Percentiles rank a stretch among this genome's conserved stretches.
These are phyloP conservation scores for Phyto melanocephala DNA, from an alignment of 2,888 invertebrate species.

Conservation along the genomic window DNA sequence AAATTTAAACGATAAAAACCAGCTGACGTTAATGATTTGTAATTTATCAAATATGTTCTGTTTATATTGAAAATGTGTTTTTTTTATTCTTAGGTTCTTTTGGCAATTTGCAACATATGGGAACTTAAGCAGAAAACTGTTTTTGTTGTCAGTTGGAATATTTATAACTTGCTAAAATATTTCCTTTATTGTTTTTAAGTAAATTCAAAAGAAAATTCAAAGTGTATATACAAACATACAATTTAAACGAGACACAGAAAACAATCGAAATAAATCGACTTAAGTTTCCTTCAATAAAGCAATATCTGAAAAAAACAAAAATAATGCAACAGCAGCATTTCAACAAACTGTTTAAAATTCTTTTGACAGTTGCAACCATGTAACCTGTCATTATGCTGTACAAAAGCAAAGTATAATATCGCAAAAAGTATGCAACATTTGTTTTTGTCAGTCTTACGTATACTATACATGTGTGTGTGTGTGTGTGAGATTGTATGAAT, in stretches of 20 bases:
- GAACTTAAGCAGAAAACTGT: slow-evolving; percentile 4
- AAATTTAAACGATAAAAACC: neutral
- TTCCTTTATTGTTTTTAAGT: neutral
- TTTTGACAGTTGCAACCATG: slow-evolving; percentile 62
- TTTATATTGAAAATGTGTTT: slow-evolving; percentile 31
- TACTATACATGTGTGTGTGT: neutral
- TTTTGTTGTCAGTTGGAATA: neutral
- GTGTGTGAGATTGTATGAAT: neutral
- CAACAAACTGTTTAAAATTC: slow-evolving; percentile 29
- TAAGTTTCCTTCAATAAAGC: neutral
- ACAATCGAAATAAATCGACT: slow-evolving; percentile 7
- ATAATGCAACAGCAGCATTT: neutral
- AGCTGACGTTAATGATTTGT: slow-evolving; percentile 52
- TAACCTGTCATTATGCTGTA: slow-evolving; percentile 55
- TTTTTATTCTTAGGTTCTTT: slow-evolving; percentile 23
- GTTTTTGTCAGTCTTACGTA: slow-evolving; percentile 39
- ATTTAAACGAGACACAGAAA: neutral
- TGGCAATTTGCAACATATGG: slow-evolving; percentile 60
- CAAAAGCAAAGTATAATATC: slow-evolving; percentile 9
- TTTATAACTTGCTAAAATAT: slow-evolving; percentile 7
- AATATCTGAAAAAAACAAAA: neutral
- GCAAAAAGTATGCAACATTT: slow-evolving; percentile 54
- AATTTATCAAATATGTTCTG: slow-evolving; percentile 45
- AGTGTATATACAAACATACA: neutral
- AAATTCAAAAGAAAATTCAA: slow-evolving; percentile 4